These are phyloP conservation scores for Ligdia adustata DNA, from an alignment of 2,888 invertebrate species.

Conservation along the genomic window DNA sequence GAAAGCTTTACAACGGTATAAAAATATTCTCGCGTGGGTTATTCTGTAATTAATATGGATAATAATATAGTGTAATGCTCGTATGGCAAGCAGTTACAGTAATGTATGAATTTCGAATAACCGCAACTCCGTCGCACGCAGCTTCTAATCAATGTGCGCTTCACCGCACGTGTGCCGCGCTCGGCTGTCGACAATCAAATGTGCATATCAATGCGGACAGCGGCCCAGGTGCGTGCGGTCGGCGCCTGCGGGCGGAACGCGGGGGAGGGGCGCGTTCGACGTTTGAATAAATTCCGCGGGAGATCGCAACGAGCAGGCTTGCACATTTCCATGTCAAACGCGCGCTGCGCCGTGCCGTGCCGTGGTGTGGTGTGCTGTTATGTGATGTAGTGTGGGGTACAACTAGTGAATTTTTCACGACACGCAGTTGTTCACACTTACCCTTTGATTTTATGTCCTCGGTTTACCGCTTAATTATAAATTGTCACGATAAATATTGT, in stretches of 20 bases:
- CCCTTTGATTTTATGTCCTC: constrained; percentile 18
- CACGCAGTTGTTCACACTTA: constrained; percentile 36
- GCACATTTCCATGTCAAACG: constrained; percentile 80
- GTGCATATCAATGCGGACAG: constrained; percentile 67
- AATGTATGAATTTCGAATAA: not conserved
- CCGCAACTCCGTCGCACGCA: not conserved
- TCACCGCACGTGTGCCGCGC: constrained; percentile 44
- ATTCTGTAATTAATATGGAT: no score
- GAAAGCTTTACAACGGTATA: no score
- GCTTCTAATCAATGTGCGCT: constrained; percentile 42
- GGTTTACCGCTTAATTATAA: constrained; percentile 7
- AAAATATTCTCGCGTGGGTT: no score
- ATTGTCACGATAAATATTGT: constrained; percentile 2
- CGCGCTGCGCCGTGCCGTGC: constrained; percentile 39
- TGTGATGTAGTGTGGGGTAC: constrained; percentile 39
- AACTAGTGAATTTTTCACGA: constrained; percentile 73
- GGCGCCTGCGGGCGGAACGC: constrained; percentile 1
- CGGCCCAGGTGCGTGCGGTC: constrained; percentile 52
- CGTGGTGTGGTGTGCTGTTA: no score
- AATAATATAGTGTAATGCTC: no score
- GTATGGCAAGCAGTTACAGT: no score
- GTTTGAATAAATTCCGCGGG: constrained; percentile 68
- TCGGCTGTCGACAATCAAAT: constrained; percentile 62
- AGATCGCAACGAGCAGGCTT: constrained; percentile 61
- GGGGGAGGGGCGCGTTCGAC: constrained; percentile 38